These are phyloP conservation scores for Engystomops pustulosus DNA, from an alignment of 2,113 vertebrate genomes.

Conservation along the genomic window DNA sequence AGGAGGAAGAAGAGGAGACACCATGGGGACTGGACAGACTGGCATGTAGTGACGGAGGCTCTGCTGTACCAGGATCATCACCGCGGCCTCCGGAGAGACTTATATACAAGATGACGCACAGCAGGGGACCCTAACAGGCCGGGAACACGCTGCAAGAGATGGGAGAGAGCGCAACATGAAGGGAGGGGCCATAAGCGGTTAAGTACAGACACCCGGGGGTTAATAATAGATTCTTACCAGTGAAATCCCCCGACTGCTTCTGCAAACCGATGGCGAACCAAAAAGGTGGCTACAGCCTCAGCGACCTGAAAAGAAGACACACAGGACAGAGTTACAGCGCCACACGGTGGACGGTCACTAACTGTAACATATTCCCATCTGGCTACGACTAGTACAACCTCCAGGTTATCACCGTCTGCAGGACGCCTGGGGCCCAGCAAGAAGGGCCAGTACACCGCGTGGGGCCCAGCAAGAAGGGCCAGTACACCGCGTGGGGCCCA, in stretches of 20 bases:
- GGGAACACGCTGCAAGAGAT: conserved; percentile 74
- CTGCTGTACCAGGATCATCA: conserved; percentile 71
- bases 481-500: too few species aligned
- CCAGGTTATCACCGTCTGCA: too few species aligned
- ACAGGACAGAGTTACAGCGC: not conserved
- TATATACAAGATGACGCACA: conserved; percentile 77
- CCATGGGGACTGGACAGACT: not conserved
- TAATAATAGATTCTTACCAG: conserved; percentile 78
- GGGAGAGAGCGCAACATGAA: conserved; percentile 51
- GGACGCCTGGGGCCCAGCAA: too few species aligned
- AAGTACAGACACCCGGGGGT: too few species aligned
- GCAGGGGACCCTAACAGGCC: conserved; percentile 75
- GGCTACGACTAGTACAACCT: too few species aligned
- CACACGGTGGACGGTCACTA: not conserved
- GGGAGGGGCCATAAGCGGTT: too few species aligned
- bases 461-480: too few species aligned
- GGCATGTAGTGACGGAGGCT: not conserved
- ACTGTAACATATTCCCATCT: too few species aligned
- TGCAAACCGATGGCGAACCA: conserved; percentile 96
- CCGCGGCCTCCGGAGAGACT: conserved; percentile 77
- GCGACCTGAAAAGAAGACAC: conserved; percentile 79
- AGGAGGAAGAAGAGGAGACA: not conserved
- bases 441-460: too few species aligned
- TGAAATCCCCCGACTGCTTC: conserved; percentile 93
- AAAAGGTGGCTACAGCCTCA: conserved; percentile 93